phyloP scores from a whole-genome alignment of 2,797 vertebrate genomes.

The Poliocrania exsul region DNA sequence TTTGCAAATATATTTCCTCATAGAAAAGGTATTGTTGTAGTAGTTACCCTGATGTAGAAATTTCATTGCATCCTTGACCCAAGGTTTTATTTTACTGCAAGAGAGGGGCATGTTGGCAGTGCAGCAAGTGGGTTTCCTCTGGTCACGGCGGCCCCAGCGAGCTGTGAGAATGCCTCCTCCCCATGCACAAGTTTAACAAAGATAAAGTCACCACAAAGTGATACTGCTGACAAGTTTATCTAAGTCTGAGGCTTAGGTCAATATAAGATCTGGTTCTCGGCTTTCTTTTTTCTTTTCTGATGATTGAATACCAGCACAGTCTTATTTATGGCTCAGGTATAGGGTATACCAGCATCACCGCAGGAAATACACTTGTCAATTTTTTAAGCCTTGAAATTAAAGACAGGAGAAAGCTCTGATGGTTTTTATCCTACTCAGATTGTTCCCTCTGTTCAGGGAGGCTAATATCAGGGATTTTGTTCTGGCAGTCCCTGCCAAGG shows the following conservation, averaged over 20 bases:
- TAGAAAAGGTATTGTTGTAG: accelerated
- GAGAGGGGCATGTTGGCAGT: neutral
- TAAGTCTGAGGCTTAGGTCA: conserved; percentile 47
- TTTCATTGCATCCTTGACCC: neutral
- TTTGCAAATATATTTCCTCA: neutral
- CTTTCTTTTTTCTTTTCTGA: conserved; percentile 20
- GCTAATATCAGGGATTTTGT: conserved; percentile 45
- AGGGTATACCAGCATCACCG: neutral
- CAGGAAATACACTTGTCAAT: conserved; percentile 50
- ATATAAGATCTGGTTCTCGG: conserved; percentile 33
- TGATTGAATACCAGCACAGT: conserved; percentile 18
- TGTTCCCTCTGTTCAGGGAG: neutral
- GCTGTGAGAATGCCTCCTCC: neutral
- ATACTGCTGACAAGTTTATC: conserved; percentile 63
- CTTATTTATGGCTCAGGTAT: conserved; percentile 51
- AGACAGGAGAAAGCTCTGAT: conserved; percentile 41
- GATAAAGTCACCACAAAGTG: conserved; percentile 59
- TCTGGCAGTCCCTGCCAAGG: conserved; percentile 26
- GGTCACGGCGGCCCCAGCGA: neutral
- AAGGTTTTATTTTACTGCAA: neutral
- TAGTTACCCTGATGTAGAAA: neutral
- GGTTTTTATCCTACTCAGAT: conserved; percentile 22
- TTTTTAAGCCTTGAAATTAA: conserved; percentile 64
- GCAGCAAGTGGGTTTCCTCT: neutral
- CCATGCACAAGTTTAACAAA: neutral